Evolutionary conservation across 2,888 invertebrate species (phyloP).

Genomic region (Caenorhabditis drosophilae): DNA sequence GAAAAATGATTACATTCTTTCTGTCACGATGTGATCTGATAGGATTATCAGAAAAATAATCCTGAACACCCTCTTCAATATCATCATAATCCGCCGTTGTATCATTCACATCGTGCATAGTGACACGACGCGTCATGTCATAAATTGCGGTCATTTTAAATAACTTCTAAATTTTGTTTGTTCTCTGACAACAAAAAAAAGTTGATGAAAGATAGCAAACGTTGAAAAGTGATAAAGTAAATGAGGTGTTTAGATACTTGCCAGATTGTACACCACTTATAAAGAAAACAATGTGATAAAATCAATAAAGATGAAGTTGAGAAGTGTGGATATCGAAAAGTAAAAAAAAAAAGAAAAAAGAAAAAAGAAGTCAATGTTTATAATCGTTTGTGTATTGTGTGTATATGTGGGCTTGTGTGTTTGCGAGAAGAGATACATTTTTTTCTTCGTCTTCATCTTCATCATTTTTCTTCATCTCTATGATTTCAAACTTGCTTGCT

Average conservation of each 20-base stretch:
- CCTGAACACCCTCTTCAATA: conserved; percentile 23
- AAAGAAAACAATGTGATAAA: conserved; percentile 1
- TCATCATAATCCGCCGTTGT: conserved; percentile 28
- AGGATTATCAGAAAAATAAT: conserved; percentile 31
- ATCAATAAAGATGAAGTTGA: conserved; percentile 24
- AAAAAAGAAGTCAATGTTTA: conserved; percentile 20
- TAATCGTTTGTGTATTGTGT: conserved; percentile 22
- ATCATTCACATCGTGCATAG: conserved; percentile 57
- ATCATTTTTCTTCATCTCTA: conserved; percentile 22
- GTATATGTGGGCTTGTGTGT: conserved; percentile 33
- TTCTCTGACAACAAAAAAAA: conserved; percentile 2
- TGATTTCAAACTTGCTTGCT: not conserved
- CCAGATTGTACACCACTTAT: not conserved
- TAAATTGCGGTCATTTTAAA: conserved; percentile 56
- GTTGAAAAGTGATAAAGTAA: not conserved
- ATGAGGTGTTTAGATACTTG: conserved; percentile 1
- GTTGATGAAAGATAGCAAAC: not conserved
- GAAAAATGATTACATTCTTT: too few relatives aligned
- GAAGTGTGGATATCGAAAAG: conserved; percentile 3
- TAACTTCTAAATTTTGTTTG: not conserved
- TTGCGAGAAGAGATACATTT: conserved; percentile 36
- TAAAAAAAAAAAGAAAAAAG: conserved; percentile 9
- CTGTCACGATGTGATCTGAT: too few relatives aligned
- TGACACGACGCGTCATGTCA: conserved; percentile 64
- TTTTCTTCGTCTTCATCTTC: not conserved